phyloP scores from a whole-genome alignment of 2,888 invertebrate genomes.

The Sesia bembeciformis region DNA sequence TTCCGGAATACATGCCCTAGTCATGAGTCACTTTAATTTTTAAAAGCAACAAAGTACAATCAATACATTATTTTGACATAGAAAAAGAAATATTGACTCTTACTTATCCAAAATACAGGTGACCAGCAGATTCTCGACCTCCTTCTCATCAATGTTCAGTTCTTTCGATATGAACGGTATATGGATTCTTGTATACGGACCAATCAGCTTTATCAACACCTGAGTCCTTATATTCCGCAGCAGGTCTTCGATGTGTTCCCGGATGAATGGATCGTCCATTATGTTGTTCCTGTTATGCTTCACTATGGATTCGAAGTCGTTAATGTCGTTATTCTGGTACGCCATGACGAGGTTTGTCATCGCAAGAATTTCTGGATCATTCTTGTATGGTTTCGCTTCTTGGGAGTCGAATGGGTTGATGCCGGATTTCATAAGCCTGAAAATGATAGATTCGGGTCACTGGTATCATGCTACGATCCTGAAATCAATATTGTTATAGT shows the following conservation, averaged over 20 bases:
- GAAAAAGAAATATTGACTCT: constrained; percentile 35
- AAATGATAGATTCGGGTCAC: constrained; percentile 1
- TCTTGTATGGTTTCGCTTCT: constrained; percentile 99
- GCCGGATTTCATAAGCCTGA: constrained; percentile 97
- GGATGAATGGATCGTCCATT: constrained; percentile 99
- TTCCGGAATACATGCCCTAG: too few species aligned
- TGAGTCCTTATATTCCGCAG: constrained; percentile 96
- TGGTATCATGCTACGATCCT: too few species aligned
- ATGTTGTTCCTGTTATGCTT: constrained; percentile 93
- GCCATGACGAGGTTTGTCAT: constrained; percentile 99
- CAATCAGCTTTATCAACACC: constrained; percentile 96
- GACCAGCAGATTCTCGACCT: constrained; percentile 96
- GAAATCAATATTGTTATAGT: too few species aligned
- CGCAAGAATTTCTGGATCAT: constrained; percentile 98
- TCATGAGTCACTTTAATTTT: too few species aligned
- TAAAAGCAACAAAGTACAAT: too few species aligned
- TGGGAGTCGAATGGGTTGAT: constrained; percentile 99
- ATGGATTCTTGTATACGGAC: constrained; percentile 97
- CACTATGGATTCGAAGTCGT: constrained; percentile 97
- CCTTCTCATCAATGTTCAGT: constrained; percentile 92
- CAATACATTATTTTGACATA: too few species aligned
- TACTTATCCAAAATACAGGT: constrained; percentile 98
- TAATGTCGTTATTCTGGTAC: constrained; percentile 98
- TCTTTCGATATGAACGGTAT: constrained; percentile 98
- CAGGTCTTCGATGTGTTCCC: constrained; percentile 98